phyloP scores from a whole-genome alignment of 1,140 invertebrate species.

The Leptoteleia sp. region DNA sequence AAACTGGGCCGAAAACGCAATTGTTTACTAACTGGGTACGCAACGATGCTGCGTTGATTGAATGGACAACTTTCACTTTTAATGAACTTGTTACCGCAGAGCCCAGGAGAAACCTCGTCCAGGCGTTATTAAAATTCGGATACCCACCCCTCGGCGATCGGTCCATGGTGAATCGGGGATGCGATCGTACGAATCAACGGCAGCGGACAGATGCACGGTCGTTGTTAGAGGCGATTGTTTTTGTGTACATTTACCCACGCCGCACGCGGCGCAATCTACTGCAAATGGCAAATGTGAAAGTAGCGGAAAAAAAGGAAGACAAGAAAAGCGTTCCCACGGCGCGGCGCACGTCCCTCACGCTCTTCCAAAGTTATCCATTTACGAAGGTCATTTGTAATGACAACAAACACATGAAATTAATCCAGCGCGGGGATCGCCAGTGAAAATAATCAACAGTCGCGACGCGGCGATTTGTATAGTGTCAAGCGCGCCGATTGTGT shows the following conservation, averaged over 20 bases:
- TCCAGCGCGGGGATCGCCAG: background rate
- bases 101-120: background rate
- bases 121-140: background rate
- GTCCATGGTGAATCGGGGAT: slow-evolving; percentile 11
- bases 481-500: slow-evolving; percentile 1
- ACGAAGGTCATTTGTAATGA: slow-evolving; percentile 27
- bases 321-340: slow-evolving; percentile 3
- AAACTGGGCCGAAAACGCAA: background rate
- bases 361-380: slow-evolving; percentile 1
- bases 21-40: slow-evolving; percentile 14
- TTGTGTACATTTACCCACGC: slow-evolving; percentile 55
- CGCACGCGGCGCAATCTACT: slow-evolving; percentile 16
- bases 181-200: slow-evolving; percentile 1
- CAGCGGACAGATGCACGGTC: background rate
- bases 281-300: slow-evolving; percentile 45
- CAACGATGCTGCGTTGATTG: background rate
- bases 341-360: background rate
- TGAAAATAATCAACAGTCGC: slow-evolving; percentile 38
- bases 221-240: slow-evolving; percentile 22
- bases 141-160: slow-evolving; percentile 9
- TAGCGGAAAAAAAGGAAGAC: slow-evolving; percentile 7
- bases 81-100: slow-evolving; percentile 18
- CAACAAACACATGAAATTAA: slow-evolving; percentile 22
- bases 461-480: slow-evolving; percentile 6
- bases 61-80: slow-evolving; percentile 33